A percentile compares a stretch with the other conserved stretches of the same genome.
phyloP scores from a whole-genome alignment of 2,113 vertebrate species.

The Semnornis frantzii region DNA sequence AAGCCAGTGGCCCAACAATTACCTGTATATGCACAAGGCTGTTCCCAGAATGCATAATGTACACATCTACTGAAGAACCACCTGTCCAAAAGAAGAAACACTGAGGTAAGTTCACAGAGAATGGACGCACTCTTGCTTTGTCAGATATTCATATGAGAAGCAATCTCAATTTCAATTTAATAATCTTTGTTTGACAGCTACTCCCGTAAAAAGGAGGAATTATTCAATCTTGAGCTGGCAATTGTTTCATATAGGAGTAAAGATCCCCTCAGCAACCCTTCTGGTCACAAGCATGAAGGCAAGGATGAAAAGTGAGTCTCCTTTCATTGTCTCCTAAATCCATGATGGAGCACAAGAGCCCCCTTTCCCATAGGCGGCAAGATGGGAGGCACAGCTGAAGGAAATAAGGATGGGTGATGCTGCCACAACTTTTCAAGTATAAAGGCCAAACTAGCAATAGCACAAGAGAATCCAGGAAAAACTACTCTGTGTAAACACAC shows the following conservation, averaged over 20 bases:
- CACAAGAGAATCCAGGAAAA: neutral
- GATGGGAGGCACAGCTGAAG: neutral
- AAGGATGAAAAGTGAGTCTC: neutral
- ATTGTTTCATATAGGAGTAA: neutral
- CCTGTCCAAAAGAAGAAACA: slow-evolving; percentile 77
- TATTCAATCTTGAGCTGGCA: neutral
- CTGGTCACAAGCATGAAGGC: neutral
- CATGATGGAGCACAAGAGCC: neutral
- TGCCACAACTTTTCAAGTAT: neutral
- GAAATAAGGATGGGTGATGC: neutral
- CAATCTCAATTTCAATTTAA: neutral
- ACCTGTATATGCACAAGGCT: slow-evolving; percentile 91
- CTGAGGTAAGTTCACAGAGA: slow-evolving; percentile 21
- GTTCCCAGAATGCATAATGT: slow-evolving; percentile 90
- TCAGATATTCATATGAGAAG: neutral
- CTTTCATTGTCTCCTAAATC: neutral
- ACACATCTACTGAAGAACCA: slow-evolving; percentile 85
- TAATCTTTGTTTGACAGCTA: neutral
- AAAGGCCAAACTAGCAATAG: neutral
- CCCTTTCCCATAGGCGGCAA: neutral
- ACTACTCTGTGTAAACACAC: neutral
- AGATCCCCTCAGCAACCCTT: neutral
- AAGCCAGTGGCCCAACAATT: slow-evolving; percentile 6
- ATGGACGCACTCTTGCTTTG: neutral
- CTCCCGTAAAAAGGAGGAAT: neutral